Evolutionary conservation across 2,888 invertebrate species (phyloP).

Genomic region (Ochropacha duplaris): DNA sequence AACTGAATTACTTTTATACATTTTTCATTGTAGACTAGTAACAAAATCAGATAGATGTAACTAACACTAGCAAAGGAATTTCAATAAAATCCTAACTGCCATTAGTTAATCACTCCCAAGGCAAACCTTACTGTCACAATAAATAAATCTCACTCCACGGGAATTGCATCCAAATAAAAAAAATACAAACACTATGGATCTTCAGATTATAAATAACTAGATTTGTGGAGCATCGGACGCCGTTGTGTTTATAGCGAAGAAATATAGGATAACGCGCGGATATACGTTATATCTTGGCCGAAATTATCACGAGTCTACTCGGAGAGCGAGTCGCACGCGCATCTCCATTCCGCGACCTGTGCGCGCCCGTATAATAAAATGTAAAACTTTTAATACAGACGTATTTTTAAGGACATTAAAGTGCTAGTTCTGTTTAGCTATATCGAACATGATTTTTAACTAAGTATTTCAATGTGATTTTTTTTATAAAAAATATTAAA

Average conservation of each 20-base stretch:
- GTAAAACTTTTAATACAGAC: background rate
- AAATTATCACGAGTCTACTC: constrained; percentile 53
- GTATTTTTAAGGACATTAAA: background rate
- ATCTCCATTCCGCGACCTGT: background rate
- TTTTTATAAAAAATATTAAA: too few species aligned
- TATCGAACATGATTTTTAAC: background rate
- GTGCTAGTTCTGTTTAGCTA: background rate
- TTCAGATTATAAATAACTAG: constrained; percentile 64
- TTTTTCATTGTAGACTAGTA: too few species aligned
- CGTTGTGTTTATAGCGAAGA: constrained; percentile 60
- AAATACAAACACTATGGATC: constrained; percentile 33
- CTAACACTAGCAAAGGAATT: background rate
- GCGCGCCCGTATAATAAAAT: background rate
- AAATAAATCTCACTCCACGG: constrained; percentile 34
- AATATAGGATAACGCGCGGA: constrained; percentile 48
- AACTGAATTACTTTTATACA: too few species aligned
- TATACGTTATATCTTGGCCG: constrained; percentile 27
- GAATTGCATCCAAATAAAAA: constrained; percentile 56
- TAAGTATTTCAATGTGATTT: background rate
- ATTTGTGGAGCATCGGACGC: constrained; percentile 63
- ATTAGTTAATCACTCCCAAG: background rate
- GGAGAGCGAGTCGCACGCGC: constrained; percentile 18
- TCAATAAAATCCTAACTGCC: background rate
- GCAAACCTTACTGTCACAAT: constrained; percentile 1
- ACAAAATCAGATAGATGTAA: too few species aligned